Evolutionary conservation across 2,888 invertebrate species (phyloP).

Genomic region (Halocaridina rubra): DNA sequence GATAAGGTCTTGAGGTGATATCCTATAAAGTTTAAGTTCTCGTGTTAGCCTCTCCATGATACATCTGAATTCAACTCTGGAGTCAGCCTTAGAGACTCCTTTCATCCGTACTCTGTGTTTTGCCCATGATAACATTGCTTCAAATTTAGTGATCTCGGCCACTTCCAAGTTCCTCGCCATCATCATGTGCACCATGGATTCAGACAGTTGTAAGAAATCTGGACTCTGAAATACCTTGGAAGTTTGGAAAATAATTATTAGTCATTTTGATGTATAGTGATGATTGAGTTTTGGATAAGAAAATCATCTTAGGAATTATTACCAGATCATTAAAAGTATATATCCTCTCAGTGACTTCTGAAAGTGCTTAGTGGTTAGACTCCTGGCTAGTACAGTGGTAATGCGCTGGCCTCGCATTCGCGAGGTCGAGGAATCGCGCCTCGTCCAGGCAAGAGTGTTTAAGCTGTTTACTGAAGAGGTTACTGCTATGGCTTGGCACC

Average conservation of each 20-base stretch:
- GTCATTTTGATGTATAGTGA: neutral
- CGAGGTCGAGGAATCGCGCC: too few relatives aligned
- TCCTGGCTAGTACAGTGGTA: too few relatives aligned
- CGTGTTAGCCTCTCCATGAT: constrained; percentile 91
- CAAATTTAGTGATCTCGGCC: constrained; percentile 89
- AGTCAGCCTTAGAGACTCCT: constrained; percentile 83
- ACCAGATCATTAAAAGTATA: too few relatives aligned
- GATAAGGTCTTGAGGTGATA: constrained; percentile 91
- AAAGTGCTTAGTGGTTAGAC: too few relatives aligned
- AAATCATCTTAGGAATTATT: too few relatives aligned
- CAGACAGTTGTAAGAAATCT: constrained; percentile 88
- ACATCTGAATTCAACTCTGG: constrained; percentile 89
- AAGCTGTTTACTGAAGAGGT: too few relatives aligned
- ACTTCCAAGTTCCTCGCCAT: constrained; percentile 92
- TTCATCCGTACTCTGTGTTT: constrained; percentile 81
- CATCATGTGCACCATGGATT: constrained; percentile 94
- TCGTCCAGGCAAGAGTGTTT: too few relatives aligned
- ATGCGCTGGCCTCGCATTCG: too few relatives aligned
- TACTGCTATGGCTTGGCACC: too few relatives aligned
- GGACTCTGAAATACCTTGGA: constrained; percentile 79
- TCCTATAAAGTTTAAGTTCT: constrained; percentile 89
- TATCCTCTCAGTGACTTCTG: too few relatives aligned
- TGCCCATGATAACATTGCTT: constrained; percentile 93
- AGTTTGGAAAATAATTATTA: neutral
- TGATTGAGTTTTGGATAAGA: neutral